These are phyloP conservation scores for Tholera decimalis DNA, from an alignment of 2,888 invertebrate genomes.

Conservation along the genomic window DNA sequence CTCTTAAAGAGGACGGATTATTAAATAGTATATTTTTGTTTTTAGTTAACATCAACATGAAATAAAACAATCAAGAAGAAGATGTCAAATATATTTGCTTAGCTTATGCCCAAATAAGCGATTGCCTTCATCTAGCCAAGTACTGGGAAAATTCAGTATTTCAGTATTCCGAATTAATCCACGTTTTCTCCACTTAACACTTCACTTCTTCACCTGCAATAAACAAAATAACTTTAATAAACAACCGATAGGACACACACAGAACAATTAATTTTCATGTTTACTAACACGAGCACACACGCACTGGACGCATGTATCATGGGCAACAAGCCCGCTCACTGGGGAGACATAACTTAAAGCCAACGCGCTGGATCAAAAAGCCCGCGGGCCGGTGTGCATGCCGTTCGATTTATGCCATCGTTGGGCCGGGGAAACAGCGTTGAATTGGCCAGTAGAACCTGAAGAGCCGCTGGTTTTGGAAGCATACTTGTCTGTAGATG, in stretches of 20 bases:
- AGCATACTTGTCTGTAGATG: neutral
- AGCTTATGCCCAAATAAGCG: too few species aligned
- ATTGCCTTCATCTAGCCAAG: too few species aligned
- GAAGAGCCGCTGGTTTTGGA: neutral
- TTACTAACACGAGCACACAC: conserved; percentile 32
- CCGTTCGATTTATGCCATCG: conserved; percentile 79
- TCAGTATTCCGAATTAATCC: too few species aligned
- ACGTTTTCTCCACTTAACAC: neutral
- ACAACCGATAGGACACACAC: conserved; percentile 28
- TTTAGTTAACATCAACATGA: too few species aligned
- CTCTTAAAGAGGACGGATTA: too few species aligned
- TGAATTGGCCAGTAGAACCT: conserved; percentile 6
- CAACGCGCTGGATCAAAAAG: conserved; percentile 83
- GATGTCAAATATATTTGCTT: too few species aligned
- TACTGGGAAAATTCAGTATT: too few species aligned
- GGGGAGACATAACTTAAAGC: conserved; percentile 88
- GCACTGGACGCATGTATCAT: conserved; percentile 66
- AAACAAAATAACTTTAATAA: conserved; percentile 21
- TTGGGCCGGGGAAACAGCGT: conserved; percentile 48
- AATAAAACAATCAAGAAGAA: too few species aligned
- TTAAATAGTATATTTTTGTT: too few species aligned
- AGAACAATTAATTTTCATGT: conserved; percentile 59
- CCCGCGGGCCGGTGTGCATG: conserved; percentile 79
- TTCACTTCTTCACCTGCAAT: neutral
- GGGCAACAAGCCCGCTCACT: conserved; percentile 72